Base-by-base conservation (phyloP, 1,140 invertebrate genomes). In the Eufriesea mexicana region DNA sequence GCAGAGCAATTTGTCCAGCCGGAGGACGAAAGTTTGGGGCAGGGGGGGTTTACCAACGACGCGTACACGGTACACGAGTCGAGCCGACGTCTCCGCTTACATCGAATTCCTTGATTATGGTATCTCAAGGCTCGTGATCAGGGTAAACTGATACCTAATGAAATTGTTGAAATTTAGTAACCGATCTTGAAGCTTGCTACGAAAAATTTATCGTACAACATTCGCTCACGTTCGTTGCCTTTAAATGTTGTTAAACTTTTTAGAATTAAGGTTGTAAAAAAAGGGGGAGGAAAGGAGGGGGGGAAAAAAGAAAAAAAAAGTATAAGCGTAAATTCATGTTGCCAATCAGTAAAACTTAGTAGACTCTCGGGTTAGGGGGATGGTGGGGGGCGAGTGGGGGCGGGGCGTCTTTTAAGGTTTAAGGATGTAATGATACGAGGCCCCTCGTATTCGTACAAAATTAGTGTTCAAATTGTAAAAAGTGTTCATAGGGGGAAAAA, bases 241-340 rank as follows among this genome's bases (percentile, higher is more conserved):
- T 85, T 84, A 80, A 80, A 89, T 64, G 84, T 89, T 89, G 88
- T 89, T 89, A 64, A 89, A 87, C 64, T 85, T 55, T 85, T 89
- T 89, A 89, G 88, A 88, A 28, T 86, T 89, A 89, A 89, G 88
- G 61, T 89, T 85, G 87, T 89, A 88, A 85, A 86, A 88, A 83
- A 64, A n/a, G n/a, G n/a, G n/a, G n/a, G n/a, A n/a, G n/a, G n/a
- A n/a, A n/a, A n/a, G n/a, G n/a, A n/a, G n/a, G n/a, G n/a, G n/a
- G n/a, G n/a, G n/a, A n/a, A n/a, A 14, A 1, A 86, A 84, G 83
- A 85, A 84, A 79, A 86, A 82, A 85, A 88, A 86, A 79, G 14
- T 12, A 49, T 12, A 49, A 49, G 25, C 35, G 71, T 47, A 87
- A 85, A 85, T 89, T 88, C 79, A 88, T 61, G 86, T 89, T 88